A percentile compares a stretch with the other conserved stretches of the same genome.
Conservation (phyloP, 1,140 invertebrate genomes). For the Charaxes varanes region DNA sequence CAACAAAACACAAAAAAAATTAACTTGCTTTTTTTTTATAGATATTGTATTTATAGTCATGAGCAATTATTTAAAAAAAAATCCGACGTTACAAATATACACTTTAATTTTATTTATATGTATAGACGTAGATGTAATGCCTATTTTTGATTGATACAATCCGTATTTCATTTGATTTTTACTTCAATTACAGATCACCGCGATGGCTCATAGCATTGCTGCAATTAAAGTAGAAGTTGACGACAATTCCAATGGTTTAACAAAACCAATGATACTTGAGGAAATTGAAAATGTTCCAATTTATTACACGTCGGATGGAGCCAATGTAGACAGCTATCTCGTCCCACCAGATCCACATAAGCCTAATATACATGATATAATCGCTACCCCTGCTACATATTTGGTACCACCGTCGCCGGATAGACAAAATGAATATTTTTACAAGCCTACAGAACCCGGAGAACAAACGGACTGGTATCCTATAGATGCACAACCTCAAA, state of each 20-base stretch:
- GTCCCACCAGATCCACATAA: conserved; percentile 42
- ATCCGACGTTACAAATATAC: too few species aligned
- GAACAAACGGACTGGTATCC: conserved; percentile 58
- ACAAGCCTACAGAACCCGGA: conserved; percentile 33
- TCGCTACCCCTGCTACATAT: conserved; percentile 45
- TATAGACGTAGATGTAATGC: too few species aligned
- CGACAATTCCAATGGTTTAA: conserved; percentile 20
- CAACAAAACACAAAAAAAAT: background rate
- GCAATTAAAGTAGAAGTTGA: conserved; percentile 50
- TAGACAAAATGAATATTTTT: conserved; percentile 37
- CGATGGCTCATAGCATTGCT: conserved; percentile 20
- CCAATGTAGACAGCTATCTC: conserved; percentile 41
- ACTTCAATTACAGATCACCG: conserved; percentile 38
- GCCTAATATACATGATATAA: conserved; percentile 23
- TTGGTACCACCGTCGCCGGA: conserved; percentile 46
- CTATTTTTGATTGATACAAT: too few species aligned
- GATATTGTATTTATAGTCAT: too few species aligned
- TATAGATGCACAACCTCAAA: conserved; percentile 32
- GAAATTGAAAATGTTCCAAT: conserved; percentile 26
- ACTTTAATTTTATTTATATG: too few species aligned
- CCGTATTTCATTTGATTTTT: too few species aligned
- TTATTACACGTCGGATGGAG: conserved; percentile 37
- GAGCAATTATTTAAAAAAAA: too few species aligned
- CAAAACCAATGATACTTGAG: conserved; percentile 10
- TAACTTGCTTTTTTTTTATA: too few species aligned